Evolutionary conservation across 1,140 invertebrate species (phyloP).

Genomic region (Pemphigus obesinymphae): DNA sequence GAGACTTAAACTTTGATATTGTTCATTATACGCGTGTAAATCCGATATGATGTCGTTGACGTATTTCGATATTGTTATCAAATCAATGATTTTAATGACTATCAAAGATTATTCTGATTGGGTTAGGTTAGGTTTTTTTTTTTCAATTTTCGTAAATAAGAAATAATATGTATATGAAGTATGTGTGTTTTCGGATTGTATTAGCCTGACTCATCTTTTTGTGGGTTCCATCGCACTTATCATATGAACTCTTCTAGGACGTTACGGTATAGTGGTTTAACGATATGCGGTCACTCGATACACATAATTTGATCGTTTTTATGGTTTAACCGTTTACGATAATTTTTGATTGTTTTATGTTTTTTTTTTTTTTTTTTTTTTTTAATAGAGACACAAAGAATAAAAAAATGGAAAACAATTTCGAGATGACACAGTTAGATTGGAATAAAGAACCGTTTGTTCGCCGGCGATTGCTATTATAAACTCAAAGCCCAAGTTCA

Average conservation of each 20-base stretch:
- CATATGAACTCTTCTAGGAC: not conserved
- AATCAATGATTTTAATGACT: too few relatives aligned
- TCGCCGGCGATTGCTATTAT: not conserved
- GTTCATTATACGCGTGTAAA: too few relatives aligned
- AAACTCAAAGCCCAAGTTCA: conserved; percentile 35
- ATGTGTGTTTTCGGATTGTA: too few relatives aligned
- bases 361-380: not conserved
- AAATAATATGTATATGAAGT: not conserved
- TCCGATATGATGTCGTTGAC: too few relatives aligned
- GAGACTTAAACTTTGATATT: too few relatives aligned
- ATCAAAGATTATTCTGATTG: too few relatives aligned
- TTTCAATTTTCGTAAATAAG: too few relatives aligned
- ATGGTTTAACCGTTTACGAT: not conserved
- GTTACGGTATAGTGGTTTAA: not conserved
- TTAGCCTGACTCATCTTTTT: too few relatives aligned
- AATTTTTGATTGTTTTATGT: too few relatives aligned
- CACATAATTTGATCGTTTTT: not conserved
- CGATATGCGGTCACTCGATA: not conserved
- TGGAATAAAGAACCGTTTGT: conserved; percentile 12
- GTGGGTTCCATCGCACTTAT: too few relatives aligned
- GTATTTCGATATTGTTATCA: too few relatives aligned
- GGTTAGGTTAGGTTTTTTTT: too few relatives aligned
- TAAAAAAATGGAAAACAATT: conserved; percentile 19
- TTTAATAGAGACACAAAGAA: not conserved
- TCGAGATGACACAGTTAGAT: conserved; percentile 34